Evolutionary conservation across 2,797 vertebrate genomes (phyloP), one percentile per base, ranked within the genome.

Genomic region (Nannoperca australis): DNA sequence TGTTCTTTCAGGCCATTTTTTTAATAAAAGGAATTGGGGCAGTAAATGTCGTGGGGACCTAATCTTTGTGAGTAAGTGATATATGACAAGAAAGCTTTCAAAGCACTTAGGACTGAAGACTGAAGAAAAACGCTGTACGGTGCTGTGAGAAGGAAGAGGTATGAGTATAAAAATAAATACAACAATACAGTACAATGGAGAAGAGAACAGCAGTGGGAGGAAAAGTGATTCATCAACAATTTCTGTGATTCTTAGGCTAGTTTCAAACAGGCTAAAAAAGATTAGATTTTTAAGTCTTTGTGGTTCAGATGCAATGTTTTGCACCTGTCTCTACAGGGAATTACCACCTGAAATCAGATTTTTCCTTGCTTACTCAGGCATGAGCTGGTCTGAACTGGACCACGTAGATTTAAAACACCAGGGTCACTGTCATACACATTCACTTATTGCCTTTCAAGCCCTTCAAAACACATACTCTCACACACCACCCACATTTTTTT

Each of bases 211-310:
- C 82, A 87, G 91, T 91, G 89, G 88, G 90, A 91, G 92, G 88
- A 85, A 86, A 88, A 87, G 85, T 94, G 93, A 93, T 92, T 94
- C 92, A 93, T 91, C 93, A 88, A 88, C 85, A 89, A 88, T 87
- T 91, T 91, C 71, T 88, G 73, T 53, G 87, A 85, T 89, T 90
- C 88, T 93, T 91, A 83, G 82, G 89, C 81, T 80, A 79, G 76
- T 91, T 90, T 91, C 86, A 88, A 89, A 89, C 75, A 78, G 81
- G 70, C 82, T 83, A 53, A 85, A 83, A 85, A 90, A 81, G 34
- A 89, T 87, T 89, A 73, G 83, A 85, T 83, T 88, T 90, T 90
- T 84, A 85, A 87, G 85, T 81, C 73, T 87, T 85, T 81, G 74
- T 81, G 47, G 70, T 71, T 64, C 59, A 82, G 68, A 81, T 76